Base-by-base conservation (phyloP, 2,797 vertebrate genomes). In the Myotis planiceps region DNA sequence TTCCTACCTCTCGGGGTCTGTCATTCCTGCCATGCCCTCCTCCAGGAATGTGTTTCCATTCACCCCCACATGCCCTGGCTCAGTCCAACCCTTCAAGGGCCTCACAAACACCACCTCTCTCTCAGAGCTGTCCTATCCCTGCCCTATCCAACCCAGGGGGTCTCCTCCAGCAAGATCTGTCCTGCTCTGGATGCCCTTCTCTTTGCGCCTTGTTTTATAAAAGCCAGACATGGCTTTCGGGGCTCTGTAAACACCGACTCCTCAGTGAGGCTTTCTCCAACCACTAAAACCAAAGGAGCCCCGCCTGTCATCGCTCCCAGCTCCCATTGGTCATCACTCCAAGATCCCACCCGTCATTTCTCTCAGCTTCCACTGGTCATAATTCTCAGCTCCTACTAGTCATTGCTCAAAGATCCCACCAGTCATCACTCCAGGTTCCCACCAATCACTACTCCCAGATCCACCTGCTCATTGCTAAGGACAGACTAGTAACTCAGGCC, bases 221-320 rank as follows among this genome's bases (percentile, higher is more conserved):
- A 49, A 58, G 58, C 3, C 32, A 7, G 25, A 18, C 1, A 0
- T 42, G 45, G 39, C 58, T 78, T 45, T 42, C 1, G 0, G 25
- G 58, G 58, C 19, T 68, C 72, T 6, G 72, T 19, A n/a, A 21
- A 79, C 4, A 1, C 6, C 2, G 16, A 8, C 9, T 39, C 69
- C 55, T 12, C 32, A 6, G 39, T 2, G 34, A 88, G 53, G 10
- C 51, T 32, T 69, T 45, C 49, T n/a, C 85, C 18, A 7, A 51
- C n/a, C 49, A 32, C 32, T 0, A 0, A 9, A 2, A 3, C 60
- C 51, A 0, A 21, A 45, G 66, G 1, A 3, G 29, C 19, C 42
- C 63, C 29, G 23, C 18, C 49, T 12, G 32, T 39, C 37, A 78
- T 32, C 0, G 1, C 34, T 37, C 10, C 21, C 34, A 39, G 5